Evolutionary conservation across 1,140 invertebrate species (phyloP).

Genomic region (Atopsyche davidsoni): DNA sequence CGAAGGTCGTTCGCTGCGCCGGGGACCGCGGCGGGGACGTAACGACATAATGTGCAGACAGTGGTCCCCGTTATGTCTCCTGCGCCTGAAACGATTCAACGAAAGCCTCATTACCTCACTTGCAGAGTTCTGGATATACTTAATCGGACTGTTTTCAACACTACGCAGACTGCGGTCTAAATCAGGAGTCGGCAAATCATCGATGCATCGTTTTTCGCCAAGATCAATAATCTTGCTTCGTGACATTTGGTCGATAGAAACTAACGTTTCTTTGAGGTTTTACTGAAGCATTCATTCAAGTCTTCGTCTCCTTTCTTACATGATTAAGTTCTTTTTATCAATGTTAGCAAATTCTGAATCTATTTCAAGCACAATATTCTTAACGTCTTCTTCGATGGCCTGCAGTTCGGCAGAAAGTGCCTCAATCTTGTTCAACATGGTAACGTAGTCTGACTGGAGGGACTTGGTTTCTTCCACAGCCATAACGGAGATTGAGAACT

Average conservation of each 20-base stretch:
- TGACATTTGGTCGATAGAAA: conserved; percentile 52
- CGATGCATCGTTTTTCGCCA: conserved; percentile 35
- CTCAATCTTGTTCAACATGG: conserved; percentile 55
- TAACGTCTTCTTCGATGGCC: conserved; percentile 54
- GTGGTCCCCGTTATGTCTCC: no score
- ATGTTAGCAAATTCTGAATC: conserved; percentile 32
- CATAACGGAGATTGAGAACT: no score
- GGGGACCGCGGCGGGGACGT: no score
- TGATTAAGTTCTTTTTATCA: conserved; percentile 39
- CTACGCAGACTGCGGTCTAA: conserved; percentile 9
- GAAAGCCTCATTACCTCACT: no score
- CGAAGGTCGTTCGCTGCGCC: no score
- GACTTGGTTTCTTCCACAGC: conserved; percentile 59
- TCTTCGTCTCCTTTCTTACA: conserved; percentile 44
- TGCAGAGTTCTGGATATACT: no score
- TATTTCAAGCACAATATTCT: conserved; percentile 48
- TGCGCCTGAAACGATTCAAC: no score
- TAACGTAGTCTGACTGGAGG: conserved; percentile 56
- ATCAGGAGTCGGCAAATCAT: conserved; percentile 29
- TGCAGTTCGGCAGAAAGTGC: conserved; percentile 53
- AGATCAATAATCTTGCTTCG: conserved; percentile 50
- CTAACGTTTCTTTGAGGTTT: conserved; percentile 44
- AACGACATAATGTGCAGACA: no score
- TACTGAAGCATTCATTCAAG: conserved; percentile 37
- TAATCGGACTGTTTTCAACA: conserved; percentile 12